These are phyloP conservation scores for Diabrotica virgifera DNA, from an alignment of 1,140 invertebrate genomes.

Conservation along the genomic window DNA sequence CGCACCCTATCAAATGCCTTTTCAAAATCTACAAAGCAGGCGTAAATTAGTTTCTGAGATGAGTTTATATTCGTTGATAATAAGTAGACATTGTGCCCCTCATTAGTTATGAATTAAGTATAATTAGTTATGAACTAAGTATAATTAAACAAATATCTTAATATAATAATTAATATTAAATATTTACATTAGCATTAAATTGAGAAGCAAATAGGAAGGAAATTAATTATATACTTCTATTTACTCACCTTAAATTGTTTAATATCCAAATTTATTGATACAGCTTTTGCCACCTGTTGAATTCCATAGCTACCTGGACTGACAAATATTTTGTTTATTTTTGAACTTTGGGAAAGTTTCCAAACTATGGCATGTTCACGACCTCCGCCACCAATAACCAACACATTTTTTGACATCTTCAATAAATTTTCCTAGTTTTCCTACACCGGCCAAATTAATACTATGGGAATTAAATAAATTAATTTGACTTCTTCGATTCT, in stretches of 20 bases:
- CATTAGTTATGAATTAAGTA: too few species aligned
- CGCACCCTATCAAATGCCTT: too few species aligned
- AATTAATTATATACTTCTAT: too few species aligned
- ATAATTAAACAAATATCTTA: too few species aligned
- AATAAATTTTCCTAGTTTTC: neutral
- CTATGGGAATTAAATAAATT: neutral
- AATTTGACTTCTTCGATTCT: neutral
- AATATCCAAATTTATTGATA: constrained; percentile 53
- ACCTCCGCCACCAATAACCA: constrained; percentile 91
- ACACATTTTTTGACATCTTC: constrained; percentile 56
- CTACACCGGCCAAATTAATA: neutral
- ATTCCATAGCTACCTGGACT: constrained; percentile 92
- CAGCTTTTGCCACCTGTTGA: constrained; percentile 61
- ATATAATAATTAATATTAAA: too few species aligned
- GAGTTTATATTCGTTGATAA: too few species aligned
- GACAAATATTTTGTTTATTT: constrained; percentile 73
- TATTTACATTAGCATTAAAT: too few species aligned
- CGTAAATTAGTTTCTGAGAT: too few species aligned
- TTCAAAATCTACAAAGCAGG: too few species aligned
- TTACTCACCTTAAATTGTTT: constrained; percentile 65
- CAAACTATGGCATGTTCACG: constrained; percentile 92
- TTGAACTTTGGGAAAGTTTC: constrained; percentile 80
- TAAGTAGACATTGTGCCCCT: too few species aligned
- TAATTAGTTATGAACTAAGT: too few species aligned
- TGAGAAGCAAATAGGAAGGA: too few species aligned